Evolutionary conservation across 2,888 invertebrate species (phyloP).

Genomic region (Altica lythri): DNA sequence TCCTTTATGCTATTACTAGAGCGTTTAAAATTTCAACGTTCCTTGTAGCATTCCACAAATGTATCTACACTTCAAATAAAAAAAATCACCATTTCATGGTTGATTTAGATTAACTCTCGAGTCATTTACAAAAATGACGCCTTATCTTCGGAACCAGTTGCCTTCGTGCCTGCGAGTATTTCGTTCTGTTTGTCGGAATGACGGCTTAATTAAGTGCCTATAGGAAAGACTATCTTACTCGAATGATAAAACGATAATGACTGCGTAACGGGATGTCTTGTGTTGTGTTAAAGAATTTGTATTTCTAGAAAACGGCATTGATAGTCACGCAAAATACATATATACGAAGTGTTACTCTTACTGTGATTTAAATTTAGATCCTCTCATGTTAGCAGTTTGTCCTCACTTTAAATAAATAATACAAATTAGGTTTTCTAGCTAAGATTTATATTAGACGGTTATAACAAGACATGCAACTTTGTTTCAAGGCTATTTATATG

Average conservation of each 20-base stretch:
- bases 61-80: conserved; percentile 1
- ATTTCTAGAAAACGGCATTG: not conserved
- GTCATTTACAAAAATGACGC: conserved; percentile 14
- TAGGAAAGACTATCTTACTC: conserved; percentile 11
- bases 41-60: not conserved
- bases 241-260: conserved; percentile 14
- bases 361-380: no score
- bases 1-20: no score
- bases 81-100: conserved; percentile 10
- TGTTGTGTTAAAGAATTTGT: conserved; percentile 9
- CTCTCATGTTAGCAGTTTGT: no score
- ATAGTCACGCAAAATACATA: conserved; percentile 5
- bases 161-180: conserved; percentile 10
- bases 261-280: conserved; percentile 7
- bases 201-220: conserved; percentile 16
- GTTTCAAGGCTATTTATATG: no score
- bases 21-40: not conserved
- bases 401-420: no score
- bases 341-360: no score
- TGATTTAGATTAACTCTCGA: conserved; percentile 10
- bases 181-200: conserved; percentile 9
- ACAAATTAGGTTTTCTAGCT: no score
- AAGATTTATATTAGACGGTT: no score
- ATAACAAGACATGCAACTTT: no score
- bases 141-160: conserved; percentile 12